Conservation (phyloP, 1,140 invertebrate species). For the Drosophila truncata region DNA sequence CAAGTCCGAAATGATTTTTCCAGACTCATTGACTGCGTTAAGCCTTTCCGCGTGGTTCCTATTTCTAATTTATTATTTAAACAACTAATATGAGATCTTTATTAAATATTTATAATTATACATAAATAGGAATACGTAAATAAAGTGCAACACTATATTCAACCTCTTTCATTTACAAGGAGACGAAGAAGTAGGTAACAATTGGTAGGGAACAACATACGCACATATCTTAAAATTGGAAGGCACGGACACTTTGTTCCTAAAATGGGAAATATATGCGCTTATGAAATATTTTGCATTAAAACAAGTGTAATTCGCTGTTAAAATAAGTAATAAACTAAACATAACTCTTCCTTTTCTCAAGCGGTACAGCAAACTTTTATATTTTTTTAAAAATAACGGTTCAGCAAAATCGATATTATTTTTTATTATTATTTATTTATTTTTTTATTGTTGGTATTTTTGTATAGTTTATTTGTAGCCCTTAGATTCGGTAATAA, state of each 20-base stretch:
- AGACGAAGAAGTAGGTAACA: not conserved
- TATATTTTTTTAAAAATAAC: not conserved
- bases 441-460: too few species aligned
- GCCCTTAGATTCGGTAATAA: too few species aligned
- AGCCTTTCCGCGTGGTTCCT: constrained; percentile 9
- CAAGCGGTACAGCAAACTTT: not conserved
- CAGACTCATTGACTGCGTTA: constrained; percentile 8
- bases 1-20: constrained; percentile 3
- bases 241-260: too few species aligned
- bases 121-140: constrained; percentile 17
- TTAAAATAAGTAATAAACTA: too few species aligned
- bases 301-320: too few species aligned
- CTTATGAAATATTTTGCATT: too few species aligned
- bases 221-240: too few species aligned
- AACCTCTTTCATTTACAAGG: not conserved
- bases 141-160: constrained; percentile 11
- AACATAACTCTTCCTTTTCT: too few species aligned
- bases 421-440: too few species aligned
- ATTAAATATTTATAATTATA: constrained; percentile 20
- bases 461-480: too few species aligned
- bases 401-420: not conserved
- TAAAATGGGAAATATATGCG: too few species aligned
- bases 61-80: constrained; percentile 2
- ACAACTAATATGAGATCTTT: constrained; percentile 12
- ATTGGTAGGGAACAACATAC: too few species aligned